A percentile compares a stretch with the other conserved stretches of the same genome.
Conservation (phyloP, 2,888 invertebrate species). For the Lumbricus terrestris region DNA sequence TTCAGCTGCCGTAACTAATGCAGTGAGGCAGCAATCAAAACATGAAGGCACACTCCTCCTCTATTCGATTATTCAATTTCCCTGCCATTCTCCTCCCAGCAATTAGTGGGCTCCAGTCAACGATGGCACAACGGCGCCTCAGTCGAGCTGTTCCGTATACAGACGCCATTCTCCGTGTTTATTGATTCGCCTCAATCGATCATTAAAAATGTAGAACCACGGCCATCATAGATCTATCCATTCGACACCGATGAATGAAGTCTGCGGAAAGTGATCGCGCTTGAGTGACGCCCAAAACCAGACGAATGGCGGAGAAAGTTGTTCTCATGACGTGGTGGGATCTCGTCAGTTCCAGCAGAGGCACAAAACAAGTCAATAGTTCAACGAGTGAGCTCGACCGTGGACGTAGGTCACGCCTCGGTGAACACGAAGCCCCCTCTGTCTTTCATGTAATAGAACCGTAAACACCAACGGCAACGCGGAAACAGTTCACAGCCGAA, state of each 20-base stretch:
- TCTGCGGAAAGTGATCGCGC: not conserved
- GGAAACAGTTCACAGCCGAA: not conserved
- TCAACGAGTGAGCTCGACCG: not conserved
- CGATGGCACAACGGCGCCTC: not conserved
- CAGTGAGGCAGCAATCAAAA: not conserved
- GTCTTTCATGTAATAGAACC: not conserved
- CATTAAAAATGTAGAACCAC: not conserved
- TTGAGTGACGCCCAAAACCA: not conserved
- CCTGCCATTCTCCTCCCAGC: not conserved
- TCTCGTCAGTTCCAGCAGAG: not conserved
- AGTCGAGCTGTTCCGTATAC: not conserved
- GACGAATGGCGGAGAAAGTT: not conserved
- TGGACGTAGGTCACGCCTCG: not conserved
- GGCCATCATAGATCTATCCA: too few relatives aligned
- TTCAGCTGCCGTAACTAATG: not conserved
- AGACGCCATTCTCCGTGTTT: not conserved
- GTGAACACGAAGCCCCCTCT: not conserved
- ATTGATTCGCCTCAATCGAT: conserved; percentile 11
- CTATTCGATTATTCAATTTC: not conserved
- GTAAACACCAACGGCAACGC: not conserved
- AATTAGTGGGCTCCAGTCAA: not conserved
- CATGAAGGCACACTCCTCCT: not conserved
- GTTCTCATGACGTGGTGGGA: not conserved
- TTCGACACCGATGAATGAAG: not conserved
- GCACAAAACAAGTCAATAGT: not conserved